Conservation (phyloP, 2,797 vertebrate genomes). For the Hydrophis major region DNA sequence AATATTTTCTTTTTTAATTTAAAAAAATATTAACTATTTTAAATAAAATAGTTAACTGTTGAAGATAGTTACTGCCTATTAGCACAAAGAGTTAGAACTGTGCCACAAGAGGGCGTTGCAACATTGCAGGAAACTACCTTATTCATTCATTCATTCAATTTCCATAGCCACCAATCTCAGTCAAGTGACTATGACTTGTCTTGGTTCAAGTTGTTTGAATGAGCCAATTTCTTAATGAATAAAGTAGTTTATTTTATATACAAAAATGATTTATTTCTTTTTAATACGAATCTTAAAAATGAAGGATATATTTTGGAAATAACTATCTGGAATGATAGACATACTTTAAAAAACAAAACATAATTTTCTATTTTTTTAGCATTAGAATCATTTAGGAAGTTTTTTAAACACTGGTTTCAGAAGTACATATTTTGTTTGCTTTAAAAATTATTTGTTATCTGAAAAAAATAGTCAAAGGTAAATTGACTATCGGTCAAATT, state of each 20-base stretch:
- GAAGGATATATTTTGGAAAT: not conserved
- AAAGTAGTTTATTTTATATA: not conserved
- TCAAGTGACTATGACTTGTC: not conserved
- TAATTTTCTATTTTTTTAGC: not conserved
- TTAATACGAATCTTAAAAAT: not conserved
- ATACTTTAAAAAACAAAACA: not conserved
- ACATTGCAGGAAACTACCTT: not conserved
- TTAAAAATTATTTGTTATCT: not conserved
- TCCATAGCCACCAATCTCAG: not conserved
- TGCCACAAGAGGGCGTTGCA: slow-evolving; percentile 56
- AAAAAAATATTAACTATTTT: not conserved
- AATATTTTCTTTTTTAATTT: not conserved
- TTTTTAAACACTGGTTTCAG: not conserved
- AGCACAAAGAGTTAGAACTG: not conserved
- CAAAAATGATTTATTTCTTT: not conserved
- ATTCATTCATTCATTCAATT: not conserved
- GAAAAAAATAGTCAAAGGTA: not conserved
- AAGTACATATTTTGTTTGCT: not conserved
- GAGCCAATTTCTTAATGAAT: not conserved
- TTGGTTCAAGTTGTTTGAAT: not conserved
- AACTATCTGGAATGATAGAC: not conserved
- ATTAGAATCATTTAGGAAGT: not conserved
- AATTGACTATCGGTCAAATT: not conserved
- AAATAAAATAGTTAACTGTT: not conserved
- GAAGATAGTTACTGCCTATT: not conserved